These are phyloP conservation scores for Enchytraeus crypticus DNA, from an alignment of 2,888 invertebrate species.

Conservation along the genomic window DNA sequence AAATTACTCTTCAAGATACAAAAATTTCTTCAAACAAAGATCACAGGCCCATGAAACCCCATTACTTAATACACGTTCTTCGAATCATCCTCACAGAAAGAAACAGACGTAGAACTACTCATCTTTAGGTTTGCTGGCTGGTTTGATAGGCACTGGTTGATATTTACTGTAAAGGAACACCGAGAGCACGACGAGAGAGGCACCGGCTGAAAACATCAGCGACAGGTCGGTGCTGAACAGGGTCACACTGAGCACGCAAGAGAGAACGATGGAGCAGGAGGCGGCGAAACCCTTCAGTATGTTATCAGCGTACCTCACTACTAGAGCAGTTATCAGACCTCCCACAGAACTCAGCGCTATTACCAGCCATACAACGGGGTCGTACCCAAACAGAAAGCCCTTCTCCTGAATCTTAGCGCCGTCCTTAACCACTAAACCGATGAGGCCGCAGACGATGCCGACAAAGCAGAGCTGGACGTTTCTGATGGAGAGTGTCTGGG, in stretches of 20 bases:
- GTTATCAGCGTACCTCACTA: no score
- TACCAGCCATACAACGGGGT: constrained; percentile 62
- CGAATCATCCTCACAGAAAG: background rate
- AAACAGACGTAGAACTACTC: background rate
- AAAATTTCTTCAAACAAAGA: no score
- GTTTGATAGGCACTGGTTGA: background rate
- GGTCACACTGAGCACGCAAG: constrained; percentile 85
- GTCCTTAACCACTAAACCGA: constrained; percentile 61
- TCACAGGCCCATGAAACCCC: no score
- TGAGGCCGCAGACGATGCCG: constrained; percentile 78
- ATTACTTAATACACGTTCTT: background rate
- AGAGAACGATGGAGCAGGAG: constrained; percentile 88
- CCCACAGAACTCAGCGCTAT: constrained; percentile 84
- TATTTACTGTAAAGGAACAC: constrained; percentile 71
- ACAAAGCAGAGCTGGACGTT: constrained; percentile 90
- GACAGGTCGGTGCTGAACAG: constrained; percentile 81
- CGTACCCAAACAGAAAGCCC: constrained; percentile 64
- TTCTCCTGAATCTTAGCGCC: constrained; percentile 46
- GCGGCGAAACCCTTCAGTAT: constrained; percentile 85
- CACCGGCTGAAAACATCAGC: constrained; percentile 75
- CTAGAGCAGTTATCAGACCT: constrained; percentile 93
- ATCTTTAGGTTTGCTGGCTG: no score
- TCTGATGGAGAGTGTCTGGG: constrained; percentile 82
- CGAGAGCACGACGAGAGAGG: constrained; percentile 77
- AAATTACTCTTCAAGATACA: no score